Percentiles rank a stretch among this genome's conserved stretches.
These are phyloP conservation scores for Leptothorax acervorum DNA, from an alignment of 2,888 invertebrate species.

Conservation along the genomic window DNA sequence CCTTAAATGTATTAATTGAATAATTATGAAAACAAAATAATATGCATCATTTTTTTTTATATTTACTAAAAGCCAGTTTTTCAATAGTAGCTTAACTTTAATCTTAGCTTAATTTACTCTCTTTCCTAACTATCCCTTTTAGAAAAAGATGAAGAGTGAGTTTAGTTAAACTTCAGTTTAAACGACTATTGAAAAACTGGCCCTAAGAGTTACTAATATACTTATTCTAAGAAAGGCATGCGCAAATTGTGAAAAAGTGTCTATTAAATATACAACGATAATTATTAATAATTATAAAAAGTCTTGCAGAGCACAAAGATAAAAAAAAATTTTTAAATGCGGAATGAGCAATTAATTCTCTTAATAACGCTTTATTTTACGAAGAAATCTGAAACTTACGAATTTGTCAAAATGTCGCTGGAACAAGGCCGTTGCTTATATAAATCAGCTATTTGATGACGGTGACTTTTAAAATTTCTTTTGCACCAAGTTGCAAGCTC, in stretches of 20 bases:
- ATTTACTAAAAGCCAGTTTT: neutral
- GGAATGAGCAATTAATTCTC: neutral
- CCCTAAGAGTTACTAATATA: neutral
- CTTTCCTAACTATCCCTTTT: too few relatives aligned
- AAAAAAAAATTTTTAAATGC: neutral
- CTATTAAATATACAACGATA: neutral
- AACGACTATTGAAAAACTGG: too few relatives aligned
- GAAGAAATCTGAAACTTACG: neutral
- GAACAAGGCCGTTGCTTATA: slow-evolving; percentile 21
- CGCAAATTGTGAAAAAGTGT: neutral
- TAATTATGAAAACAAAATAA: neutral
- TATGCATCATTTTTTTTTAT: neutral
- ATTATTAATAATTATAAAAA: neutral
- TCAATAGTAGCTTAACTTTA: too few relatives aligned
- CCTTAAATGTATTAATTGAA: neutral
- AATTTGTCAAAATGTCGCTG: slow-evolving; percentile 37
- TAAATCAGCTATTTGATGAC: slow-evolving; percentile 4
- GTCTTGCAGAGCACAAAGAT: neutral
- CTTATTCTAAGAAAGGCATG: neutral
- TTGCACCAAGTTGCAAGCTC: neutral
- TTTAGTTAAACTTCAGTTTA: too few relatives aligned
- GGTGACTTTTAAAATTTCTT: slow-evolving; percentile 37
- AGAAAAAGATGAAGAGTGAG: too few relatives aligned
- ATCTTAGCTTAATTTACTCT: too few relatives aligned
- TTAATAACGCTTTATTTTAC: neutral